Evolutionary conservation across 2,888 invertebrate species (phyloP), one percentile per base, ranked within the genome.

Genomic region (Nesidiocoris tenuis): DNA sequence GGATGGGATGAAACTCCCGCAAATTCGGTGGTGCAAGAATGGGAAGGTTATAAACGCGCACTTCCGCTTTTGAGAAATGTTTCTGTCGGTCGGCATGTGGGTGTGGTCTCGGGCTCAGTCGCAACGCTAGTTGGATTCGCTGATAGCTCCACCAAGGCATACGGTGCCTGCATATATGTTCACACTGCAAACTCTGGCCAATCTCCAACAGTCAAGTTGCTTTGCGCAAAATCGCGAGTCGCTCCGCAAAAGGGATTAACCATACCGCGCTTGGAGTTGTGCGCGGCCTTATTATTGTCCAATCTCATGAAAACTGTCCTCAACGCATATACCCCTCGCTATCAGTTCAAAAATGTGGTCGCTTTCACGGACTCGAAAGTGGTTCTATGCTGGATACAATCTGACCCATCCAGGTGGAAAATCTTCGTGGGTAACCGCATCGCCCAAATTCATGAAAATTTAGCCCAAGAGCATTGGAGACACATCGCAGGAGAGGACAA

Each of bases 151-250:
- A 7, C 0, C 7, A 71, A 61, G 24, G 71, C 71, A 9, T 71
- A 71, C 21, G 61, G 61, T 2, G 71, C 61, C 2, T 71, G 71
- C 22, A n/a, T 71, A n/a, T 61, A 71, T 39, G 24, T 71, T 1
- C 23, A 18, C 1, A 19, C 23, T n/a, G n/a, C 18, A 59, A 22
- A 9, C 16, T 5, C 3, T 9, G n/a, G 22, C 1, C 63, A 57
- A 18, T n/a, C 55, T 5, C 55, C 72, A 9, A 9, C 55, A 21
- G 22, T 21, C 5, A 25, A 25, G 1, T 16, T 66, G 16, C 18
- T 66, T 5, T 66, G 54, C 54, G 66, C 66, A 18, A 68, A 68
- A 59, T 68, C 68, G 1, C n/a, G 21, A 9, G 59, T 68, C 7
- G 57, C 21, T 1, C 57, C 57, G 1, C 2, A 1, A 16, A 12